A percentile compares a stretch with the other conserved stretches of the same genome.
Conservation (phyloP, 2,797 vertebrate species). For the Sarcoramphus papa region DNA sequence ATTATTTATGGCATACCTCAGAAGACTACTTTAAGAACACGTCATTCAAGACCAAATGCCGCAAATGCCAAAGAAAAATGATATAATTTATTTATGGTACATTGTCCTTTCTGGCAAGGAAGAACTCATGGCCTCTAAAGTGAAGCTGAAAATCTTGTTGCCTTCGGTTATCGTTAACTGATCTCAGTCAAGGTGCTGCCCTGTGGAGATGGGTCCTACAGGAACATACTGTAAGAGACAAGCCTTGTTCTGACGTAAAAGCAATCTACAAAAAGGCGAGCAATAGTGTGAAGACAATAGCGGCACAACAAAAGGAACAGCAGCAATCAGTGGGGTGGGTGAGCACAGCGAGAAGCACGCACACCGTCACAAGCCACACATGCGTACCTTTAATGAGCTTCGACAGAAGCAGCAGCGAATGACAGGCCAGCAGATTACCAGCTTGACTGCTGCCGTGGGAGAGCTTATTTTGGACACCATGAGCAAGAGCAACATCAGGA, state of each 20-base stretch:
- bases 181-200: background rate
- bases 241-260: background rate
- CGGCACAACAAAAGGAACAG: background rate
- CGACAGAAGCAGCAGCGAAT: accelerated
- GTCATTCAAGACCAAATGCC: background rate
- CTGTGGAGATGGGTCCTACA: background rate
- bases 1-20: background rate
- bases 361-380: background rate
- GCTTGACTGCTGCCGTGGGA: background rate
- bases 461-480: background rate
- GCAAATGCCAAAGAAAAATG: background rate
- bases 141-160: background rate
- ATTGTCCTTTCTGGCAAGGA: background rate
- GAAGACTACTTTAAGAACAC: background rate
- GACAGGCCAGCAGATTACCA: background rate
- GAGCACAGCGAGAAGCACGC: background rate
- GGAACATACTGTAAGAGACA: background rate
- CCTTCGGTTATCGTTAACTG: background rate
- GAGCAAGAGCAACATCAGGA: background rate
- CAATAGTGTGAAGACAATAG: background rate
- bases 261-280: background rate
- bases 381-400: background rate
- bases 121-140: background rate
- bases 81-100: background rate
- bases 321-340: accelerated